Conservation (phyloP, 2,113 vertebrate genomes). For the Turdus rufiventris region DNA sequence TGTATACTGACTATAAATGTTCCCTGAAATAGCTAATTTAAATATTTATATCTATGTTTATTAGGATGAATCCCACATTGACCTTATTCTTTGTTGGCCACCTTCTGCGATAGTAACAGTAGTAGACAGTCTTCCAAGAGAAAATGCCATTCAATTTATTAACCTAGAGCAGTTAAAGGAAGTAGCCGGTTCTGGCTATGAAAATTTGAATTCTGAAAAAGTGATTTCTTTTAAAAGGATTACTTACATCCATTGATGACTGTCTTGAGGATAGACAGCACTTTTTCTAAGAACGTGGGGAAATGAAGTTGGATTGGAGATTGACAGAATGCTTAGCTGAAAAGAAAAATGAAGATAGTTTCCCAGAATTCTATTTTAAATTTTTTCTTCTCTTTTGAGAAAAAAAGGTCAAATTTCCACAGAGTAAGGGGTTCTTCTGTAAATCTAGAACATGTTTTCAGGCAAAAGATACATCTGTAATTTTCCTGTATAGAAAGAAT, state of each 20-base stretch:
- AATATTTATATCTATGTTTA: background rate
- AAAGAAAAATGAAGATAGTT: background rate
- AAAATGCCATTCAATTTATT: background rate
- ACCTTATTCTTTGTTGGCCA: background rate
- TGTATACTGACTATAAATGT: background rate
- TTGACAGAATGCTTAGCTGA: background rate
- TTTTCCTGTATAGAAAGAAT: background rate
- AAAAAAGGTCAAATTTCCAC: background rate
- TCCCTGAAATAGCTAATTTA: background rate
- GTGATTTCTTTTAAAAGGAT: rapidly evolving
- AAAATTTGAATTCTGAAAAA: background rate
- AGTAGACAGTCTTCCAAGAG: background rate
- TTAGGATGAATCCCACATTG: background rate
- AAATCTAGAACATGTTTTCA: background rate
- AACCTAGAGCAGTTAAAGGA: background rate
- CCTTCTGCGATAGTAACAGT: rapidly evolving
- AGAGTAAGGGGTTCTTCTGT: background rate
- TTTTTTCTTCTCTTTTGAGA: background rate
- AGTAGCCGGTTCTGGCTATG: background rate
- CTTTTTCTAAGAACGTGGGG: background rate
- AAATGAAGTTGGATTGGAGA: background rate
- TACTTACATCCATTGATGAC: background rate
- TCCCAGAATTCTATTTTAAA: background rate
- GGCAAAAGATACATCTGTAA: background rate
- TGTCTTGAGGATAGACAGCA: background rate